Evolutionary conservation across 1,140 invertebrate species (phyloP).

Genomic region (Drosophila equinoxialis): DNA sequence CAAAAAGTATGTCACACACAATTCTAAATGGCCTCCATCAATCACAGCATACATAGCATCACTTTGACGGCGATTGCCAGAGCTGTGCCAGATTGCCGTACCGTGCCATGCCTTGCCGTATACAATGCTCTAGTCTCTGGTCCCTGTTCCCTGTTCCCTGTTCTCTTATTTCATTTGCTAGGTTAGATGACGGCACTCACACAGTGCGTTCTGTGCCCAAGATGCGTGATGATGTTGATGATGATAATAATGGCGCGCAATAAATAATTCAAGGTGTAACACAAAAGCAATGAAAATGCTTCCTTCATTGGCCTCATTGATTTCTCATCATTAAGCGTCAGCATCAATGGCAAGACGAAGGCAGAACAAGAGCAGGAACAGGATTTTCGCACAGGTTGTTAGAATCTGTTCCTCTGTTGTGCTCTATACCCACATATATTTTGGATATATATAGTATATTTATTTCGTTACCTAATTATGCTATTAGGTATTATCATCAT

Average conservation of each 20-base stretch:
- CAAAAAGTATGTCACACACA: background rate
- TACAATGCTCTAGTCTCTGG: too few relatives aligned
- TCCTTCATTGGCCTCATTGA: conserved; percentile 13
- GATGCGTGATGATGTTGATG: conserved; percentile 24
- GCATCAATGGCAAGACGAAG: background rate
- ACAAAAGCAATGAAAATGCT: conserved; percentile 31
- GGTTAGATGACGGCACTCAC: conserved; percentile 36
- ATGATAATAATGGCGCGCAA: conserved; percentile 54
- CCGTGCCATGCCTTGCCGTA: background rate
- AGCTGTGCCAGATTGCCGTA: background rate
- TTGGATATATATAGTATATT: background rate
- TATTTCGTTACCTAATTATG: conserved; percentile 14
- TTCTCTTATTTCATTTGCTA: background rate
- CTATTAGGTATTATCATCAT: conserved; percentile 14
- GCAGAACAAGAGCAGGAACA: background rate
- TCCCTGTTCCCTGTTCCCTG: background rate
- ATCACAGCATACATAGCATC: conserved; percentile 3
- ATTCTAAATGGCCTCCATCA: conserved; percentile 3
- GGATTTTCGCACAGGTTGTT: conserved; percentile 5
- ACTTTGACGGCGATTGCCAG: background rate
- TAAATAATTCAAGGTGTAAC: conserved; percentile 51
- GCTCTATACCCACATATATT: too few relatives aligned
- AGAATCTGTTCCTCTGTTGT: background rate
- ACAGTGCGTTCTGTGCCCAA: conserved; percentile 45
- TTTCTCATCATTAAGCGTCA: conserved; percentile 4